Evolutionary conservation across 1,140 invertebrate genomes (phyloP), one percentile per base, ranked within the genome.

Genomic region (Dufourea novaeangliae): DNA sequence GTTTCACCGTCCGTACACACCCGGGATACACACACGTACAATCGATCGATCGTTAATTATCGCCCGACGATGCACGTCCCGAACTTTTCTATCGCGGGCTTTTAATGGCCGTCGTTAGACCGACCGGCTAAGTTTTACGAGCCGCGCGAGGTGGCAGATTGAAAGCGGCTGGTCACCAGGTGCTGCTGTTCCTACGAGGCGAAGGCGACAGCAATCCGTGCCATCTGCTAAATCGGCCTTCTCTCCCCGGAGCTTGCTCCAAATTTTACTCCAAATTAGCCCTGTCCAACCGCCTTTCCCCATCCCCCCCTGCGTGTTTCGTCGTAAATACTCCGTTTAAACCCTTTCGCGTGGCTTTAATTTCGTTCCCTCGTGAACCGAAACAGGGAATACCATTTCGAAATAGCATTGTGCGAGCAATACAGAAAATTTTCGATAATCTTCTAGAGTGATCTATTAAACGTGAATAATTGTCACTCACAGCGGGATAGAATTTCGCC

Each of bases 1-100:
- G 82, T 84, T 84, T 84, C 82, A 84, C 82, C n/a, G 82, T 83
- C 79, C 70, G 50, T n/a, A n/a, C n/a, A n/a, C n/a, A n/a, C n/a
- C 66, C 61, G 62, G 57, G 81, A 83, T 84, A 80, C 54, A 61
- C 50, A 62, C 37, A 34, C n/a, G n/a, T n/a, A n/a, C n/a, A n/a
- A n/a, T n/a, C n/a, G 50, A 56, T 34, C 63, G 82, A 80, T 84
- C 82, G 82, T 84, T 84, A 84, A 84, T 84, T 84, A 84, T 83
- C 82, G 63, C 46, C n/a, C 77, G 29, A 72, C 77, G 82, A 83
- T 80, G 79, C 83, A 59, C 81, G 77, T 72, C 82, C 67, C 67
- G 69, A 84, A 84, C 56, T 84, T 84, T 84, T 84, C 82, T 84
- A 84, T 84, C 82, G 78, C 22, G 67, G 66, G 46, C 20, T 50